phyloP scores from a whole-genome alignment of 2,888 invertebrate species.

The Alentia gelatinosa region DNA sequence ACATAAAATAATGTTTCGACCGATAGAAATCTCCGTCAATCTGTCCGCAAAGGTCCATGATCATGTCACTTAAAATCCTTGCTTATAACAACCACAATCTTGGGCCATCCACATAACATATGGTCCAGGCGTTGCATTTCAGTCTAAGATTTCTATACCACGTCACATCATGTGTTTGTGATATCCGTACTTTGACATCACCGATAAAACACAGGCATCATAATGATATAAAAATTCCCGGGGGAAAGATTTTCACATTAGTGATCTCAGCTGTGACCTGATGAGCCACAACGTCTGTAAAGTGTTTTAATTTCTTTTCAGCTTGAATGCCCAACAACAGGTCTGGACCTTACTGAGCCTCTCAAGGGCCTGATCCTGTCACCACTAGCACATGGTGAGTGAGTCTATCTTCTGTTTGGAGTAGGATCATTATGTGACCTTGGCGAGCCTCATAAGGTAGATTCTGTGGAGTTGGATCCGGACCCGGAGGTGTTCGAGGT shows the following conservation, averaged over 20 bases:
- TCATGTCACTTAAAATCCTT: background rate
- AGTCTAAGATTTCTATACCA: too few relatives aligned
- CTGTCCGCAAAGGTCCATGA: background rate
- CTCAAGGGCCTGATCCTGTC: background rate
- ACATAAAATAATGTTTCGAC: background rate
- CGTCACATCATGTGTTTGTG: too few relatives aligned
- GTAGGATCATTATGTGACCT: background rate
- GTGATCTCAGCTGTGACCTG: too few relatives aligned
- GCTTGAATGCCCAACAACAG: too few relatives aligned
- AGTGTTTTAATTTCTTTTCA: too few relatives aligned
- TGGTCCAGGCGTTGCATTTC: background rate
- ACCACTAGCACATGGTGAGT: too few relatives aligned
- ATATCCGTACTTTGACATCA: too few relatives aligned
- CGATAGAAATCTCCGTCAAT: background rate
- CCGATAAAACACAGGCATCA: too few relatives aligned
- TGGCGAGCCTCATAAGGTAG: constrained; percentile 33
- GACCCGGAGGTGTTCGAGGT: background rate
- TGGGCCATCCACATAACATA: background rate
- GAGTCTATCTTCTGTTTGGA: too few relatives aligned
- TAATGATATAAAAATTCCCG: too few relatives aligned
- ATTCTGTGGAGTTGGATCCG: constrained; percentile 39
- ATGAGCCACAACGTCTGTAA: too few relatives aligned
- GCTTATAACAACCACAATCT: background rate
- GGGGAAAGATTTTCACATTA: too few relatives aligned
- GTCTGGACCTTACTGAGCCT: background rate